Conservation (phyloP, 2,113 vertebrate genomes). For the Sakesphorus luctuosus region DNA sequence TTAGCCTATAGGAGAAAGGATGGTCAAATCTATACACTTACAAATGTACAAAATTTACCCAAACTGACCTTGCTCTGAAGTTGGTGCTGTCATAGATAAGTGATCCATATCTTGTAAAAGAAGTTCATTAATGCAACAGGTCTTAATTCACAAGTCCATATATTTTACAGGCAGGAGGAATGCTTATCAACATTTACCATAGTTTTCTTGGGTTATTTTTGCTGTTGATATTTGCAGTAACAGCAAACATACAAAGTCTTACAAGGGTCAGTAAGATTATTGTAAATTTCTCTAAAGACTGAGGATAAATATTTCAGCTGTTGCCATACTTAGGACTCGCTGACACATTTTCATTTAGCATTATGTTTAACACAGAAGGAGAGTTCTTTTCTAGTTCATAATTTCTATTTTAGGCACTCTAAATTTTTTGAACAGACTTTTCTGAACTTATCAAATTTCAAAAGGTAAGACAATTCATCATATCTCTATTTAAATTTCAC, state of each 20-base stretch:
- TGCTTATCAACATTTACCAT: neutral
- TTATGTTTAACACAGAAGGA: neutral
- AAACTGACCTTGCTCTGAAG: neutral
- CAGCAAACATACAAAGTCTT: neutral
- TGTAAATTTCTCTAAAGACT: neutral
- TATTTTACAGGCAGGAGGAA: neutral
- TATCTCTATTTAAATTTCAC: neutral
- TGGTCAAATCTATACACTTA: too few relatives aligned
- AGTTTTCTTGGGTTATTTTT: neutral
- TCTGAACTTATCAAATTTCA: neutral
- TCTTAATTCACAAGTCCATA: neutral
- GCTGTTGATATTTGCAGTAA: neutral
- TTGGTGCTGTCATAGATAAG: fast-evolving
- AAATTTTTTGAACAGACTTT: neutral
- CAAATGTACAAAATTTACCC: neutral
- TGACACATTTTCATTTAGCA: neutral
- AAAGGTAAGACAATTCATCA: neutral
- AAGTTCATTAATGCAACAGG: neutral
- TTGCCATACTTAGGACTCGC: neutral
- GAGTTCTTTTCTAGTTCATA: neutral
- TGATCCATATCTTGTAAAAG: neutral
- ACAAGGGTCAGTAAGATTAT: neutral
- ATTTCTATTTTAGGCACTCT: neutral
- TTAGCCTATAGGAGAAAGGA: neutral
- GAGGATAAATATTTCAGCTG: neutral